Evolutionary conservation across 1,140 invertebrate genomes (phyloP).

Genomic region (Palaemon carinicauda): DNA sequence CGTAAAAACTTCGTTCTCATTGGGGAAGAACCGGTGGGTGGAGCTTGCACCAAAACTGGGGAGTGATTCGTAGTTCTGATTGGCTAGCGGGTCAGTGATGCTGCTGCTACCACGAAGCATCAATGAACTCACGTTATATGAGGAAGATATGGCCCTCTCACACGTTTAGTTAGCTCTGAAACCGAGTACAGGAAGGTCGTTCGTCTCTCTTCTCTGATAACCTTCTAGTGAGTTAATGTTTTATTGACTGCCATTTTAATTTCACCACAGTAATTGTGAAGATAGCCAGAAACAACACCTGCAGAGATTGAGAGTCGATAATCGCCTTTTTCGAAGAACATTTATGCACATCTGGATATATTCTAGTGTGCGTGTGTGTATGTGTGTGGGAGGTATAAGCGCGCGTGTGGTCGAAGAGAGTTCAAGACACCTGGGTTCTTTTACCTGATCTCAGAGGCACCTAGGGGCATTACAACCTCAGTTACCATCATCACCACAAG

Average conservation of each 20-base stretch:
- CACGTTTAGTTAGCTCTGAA: conserved; percentile 31
- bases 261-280: too few relatives aligned
- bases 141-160: conserved; percentile 24
- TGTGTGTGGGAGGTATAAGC: too few relatives aligned
- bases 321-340: too few relatives aligned
- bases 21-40: conserved; percentile 12
- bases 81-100: conserved; percentile 18
- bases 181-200: background rate
- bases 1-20: conserved; percentile 36
- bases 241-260: too few relatives aligned
- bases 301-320: too few relatives aligned
- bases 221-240: background rate
- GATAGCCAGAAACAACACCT: too few relatives aligned
- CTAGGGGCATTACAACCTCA: too few relatives aligned
- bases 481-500: background rate
- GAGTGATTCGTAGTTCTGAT: conserved; percentile 5
- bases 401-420: too few relatives aligned
- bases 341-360: too few relatives aligned
- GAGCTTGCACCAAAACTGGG: background rate
- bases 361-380: too few relatives aligned
- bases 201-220: background rate
- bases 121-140: conserved; percentile 51
- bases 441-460: background rate
- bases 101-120: conserved; percentile 52
- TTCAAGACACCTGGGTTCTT: too few relatives aligned